These are phyloP conservation scores for Tenualosa ilisha DNA, from an alignment of 2,797 vertebrate species.

Conservation along the genomic window DNA sequence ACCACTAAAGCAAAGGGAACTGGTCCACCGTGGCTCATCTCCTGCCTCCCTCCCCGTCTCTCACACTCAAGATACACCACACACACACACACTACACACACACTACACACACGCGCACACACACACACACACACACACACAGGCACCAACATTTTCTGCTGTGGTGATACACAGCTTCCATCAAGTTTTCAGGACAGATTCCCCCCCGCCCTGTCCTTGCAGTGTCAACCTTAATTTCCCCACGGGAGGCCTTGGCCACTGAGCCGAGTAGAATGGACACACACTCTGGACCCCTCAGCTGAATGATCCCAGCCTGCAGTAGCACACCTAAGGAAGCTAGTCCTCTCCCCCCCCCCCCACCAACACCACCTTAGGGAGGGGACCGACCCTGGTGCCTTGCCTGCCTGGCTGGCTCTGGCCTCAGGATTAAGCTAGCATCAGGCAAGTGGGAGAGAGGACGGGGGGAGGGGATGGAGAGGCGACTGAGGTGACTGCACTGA, in stretches of 20 bases:
- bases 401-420: neutral
- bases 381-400: neutral
- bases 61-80: neutral
- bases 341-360: neutral
- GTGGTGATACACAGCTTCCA: neutral
- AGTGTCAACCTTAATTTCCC: neutral
- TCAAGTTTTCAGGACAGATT: neutral
- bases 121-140: conserved; percentile 22
- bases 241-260: neutral
- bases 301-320: neutral
- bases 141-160: neutral
- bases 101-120: neutral
- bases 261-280: neutral
- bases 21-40: neutral
- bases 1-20: conserved; percentile 10
- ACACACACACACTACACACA: conserved; percentile 13
- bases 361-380: neutral
- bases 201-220: neutral
- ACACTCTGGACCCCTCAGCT: neutral
- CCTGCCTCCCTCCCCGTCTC: neutral
- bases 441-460: neutral
- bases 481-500: neutral
- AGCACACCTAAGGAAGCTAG: neutral
- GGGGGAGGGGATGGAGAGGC: neutral
- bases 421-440: neutral